A percentile compares a stretch with the other conserved stretches of the same genome.
These are phyloP conservation scores for Hydrolagus affinis DNA, from an alignment of 2,113 vertebrate species.

Conservation along the genomic window DNA sequence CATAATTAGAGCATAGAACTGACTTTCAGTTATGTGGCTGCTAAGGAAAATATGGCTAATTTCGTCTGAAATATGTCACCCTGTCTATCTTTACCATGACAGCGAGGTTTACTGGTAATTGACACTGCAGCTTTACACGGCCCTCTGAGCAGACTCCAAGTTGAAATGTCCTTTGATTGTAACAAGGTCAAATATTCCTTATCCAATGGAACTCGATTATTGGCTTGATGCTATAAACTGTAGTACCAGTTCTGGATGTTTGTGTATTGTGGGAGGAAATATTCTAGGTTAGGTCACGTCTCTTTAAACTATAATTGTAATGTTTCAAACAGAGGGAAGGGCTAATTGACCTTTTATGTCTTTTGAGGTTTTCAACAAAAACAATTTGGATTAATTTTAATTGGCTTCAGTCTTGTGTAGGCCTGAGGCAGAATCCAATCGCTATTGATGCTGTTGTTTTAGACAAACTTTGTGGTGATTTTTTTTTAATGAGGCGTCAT, in stretches of 20 bases:
- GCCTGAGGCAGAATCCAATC: slow-evolving; percentile 19
- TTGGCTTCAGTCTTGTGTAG: slow-evolving; percentile 18
- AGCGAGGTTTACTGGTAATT: slow-evolving; percentile 33
- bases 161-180: slow-evolving; percentile 35
- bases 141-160: slow-evolving; percentile 35
- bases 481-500: not conserved
- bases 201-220: no score
- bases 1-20: slow-evolving; percentile 33
- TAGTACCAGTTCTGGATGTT: not conserved
- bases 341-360: not conserved
- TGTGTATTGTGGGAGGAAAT: not conserved
- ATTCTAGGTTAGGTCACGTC: not conserved
- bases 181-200: slow-evolving; percentile 39
- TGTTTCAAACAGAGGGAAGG: not conserved
- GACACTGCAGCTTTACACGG: slow-evolving; percentile 2
- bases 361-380: not conserved
- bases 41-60: slow-evolving; percentile 30
- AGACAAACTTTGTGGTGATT: not conserved
- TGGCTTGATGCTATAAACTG: no score
- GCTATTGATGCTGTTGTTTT: not conserved
- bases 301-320: not conserved
- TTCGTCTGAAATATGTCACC: not conserved
- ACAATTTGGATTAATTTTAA: slow-evolving; percentile 29
- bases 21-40: not conserved
- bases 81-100: not conserved